Percentiles rank a stretch among this genome's conserved stretches.
phyloP scores from a whole-genome alignment of 2,797 vertebrate genomes.

The Champsocephalus gunnari region DNA sequence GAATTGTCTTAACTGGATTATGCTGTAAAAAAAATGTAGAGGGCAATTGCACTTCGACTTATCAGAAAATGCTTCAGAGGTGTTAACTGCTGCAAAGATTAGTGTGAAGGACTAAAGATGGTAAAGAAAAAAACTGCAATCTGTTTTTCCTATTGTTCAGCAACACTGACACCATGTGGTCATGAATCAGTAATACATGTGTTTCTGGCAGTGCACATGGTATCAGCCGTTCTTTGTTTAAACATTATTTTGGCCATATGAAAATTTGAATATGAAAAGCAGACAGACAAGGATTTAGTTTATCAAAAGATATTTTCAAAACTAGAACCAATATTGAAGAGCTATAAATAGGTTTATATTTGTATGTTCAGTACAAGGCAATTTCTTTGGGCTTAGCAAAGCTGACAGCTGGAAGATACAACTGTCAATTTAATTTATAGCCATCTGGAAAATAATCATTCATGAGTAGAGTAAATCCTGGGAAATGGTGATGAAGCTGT shows the following conservation, averaged over 20 bases:
- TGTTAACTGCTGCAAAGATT: conserved; percentile 69
- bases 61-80: conserved; percentile 65
- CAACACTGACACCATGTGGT: conserved; percentile 75
- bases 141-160: conserved; percentile 18
- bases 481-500: neutral
- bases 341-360: conserved; percentile 4
- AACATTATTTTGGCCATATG: neutral
- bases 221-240: neutral
- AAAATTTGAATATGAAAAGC: neutral
- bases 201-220: neutral
- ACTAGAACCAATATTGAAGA: neutral
- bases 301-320: conserved; percentile 1
- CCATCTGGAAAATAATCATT: conserved; percentile 8
- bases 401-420: conserved; percentile 2
- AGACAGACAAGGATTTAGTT: neutral
- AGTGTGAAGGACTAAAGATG: conserved; percentile 75
- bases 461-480: neutral
- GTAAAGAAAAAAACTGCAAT: conserved; percentile 33
- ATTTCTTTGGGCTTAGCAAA: neutral
- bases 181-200: neutral
- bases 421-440: conserved; percentile 30
- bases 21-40: conserved; percentile 38
- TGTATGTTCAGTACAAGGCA: conserved; percentile 1
- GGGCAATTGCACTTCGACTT: conserved; percentile 66
- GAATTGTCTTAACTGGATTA: conserved; percentile 46